Evolutionary conservation across 2,797 vertebrate genomes (phyloP).

Genomic region (Champsocephalus esox): DNA sequence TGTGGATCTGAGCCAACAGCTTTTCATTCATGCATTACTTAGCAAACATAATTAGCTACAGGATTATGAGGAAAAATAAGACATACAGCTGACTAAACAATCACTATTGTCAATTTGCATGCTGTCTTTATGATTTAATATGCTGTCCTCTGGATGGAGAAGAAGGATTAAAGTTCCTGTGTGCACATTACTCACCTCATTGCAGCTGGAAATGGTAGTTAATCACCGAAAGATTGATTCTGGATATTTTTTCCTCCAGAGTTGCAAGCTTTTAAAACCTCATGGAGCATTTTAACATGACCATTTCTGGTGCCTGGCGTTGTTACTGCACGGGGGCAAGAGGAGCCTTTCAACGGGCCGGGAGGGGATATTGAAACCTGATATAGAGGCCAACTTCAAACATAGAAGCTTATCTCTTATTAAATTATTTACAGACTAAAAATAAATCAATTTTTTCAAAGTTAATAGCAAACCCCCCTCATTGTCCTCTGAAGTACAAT

Average conservation of each 20-base stretch:
- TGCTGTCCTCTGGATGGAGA: constrained; percentile 8
- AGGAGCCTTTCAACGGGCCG: constrained; percentile 30
- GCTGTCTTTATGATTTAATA: constrained; percentile 12
- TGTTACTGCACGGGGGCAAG: constrained; percentile 13
- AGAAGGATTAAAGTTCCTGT: constrained; percentile 14
- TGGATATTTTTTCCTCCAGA: constrained; percentile 8
- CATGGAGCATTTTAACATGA: constrained; percentile 50
- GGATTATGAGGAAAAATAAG: neutral
- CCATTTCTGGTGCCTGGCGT: constrained; percentile 22
- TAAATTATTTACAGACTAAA: constrained; percentile 64
- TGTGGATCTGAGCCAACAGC: neutral
- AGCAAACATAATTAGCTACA: neutral
- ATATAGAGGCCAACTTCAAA: constrained; percentile 51
- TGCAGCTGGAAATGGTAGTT: constrained; percentile 56
- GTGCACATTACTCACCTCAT: constrained; percentile 42
- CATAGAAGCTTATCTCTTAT: constrained; percentile 47
- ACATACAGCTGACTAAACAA: neutral
- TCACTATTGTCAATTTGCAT: constrained; percentile 12
- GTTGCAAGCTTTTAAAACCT: constrained; percentile 35
- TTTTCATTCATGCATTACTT: constrained; percentile 10
- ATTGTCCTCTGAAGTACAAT: constrained; percentile 44
- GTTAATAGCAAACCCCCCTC: constrained; percentile 47
- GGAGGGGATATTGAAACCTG: constrained; percentile 40
- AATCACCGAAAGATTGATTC: constrained; percentile 67
- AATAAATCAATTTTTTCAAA: constrained; percentile 59